phyloP scores from a whole-genome alignment of 2,113 vertebrate species.

The pig (Sus scrofa) region T2T-Sscrofa CM000823.6:8095501-8096000 shows the following conservation, averaged over 20 bases:
- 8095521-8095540: background rate
- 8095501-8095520: background rate
- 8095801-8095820: background rate
- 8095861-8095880: background rate
- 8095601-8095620: background rate
- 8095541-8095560: background rate
- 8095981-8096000: no score
- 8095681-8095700: background rate
- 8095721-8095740: background rate
- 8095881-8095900: background rate
- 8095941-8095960: background rate
- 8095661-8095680: background rate
- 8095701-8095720: background rate
- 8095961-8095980: accelerated
- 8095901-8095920: background rate
- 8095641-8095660: background rate
- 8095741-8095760: background rate
- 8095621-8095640: no score
- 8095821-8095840: no score
- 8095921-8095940: background rate
- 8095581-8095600: no score
- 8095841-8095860: background rate
- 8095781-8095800: background rate
- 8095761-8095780: background rate
- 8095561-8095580: background rate